A percentile compares a stretch with the other conserved stretches of the same genome.
phyloP scores from a whole-genome alignment of 2,797 vertebrate genomes.

The Thalassophryne amazonica region DNA sequence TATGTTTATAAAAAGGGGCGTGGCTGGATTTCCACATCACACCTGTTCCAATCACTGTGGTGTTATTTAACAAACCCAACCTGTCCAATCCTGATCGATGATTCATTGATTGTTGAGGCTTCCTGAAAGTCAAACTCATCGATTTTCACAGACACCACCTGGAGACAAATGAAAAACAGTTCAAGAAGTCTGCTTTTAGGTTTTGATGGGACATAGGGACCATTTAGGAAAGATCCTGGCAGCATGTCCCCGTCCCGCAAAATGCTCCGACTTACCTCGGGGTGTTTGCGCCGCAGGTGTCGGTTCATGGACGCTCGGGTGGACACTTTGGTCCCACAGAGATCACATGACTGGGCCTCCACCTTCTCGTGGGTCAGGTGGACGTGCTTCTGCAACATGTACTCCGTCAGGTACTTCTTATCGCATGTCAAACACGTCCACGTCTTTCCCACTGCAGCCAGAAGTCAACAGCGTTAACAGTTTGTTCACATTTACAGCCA shows the following conservation, averaged over 20 bases:
- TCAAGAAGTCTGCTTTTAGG: background rate
- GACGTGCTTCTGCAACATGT: slow-evolving; percentile 98
- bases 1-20: too few species aligned
- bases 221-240: fast-evolving
- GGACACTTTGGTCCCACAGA: slow-evolving; percentile 98
- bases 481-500: too few species aligned
- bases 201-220: fast-evolving
- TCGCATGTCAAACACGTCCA: slow-evolving; percentile 93
- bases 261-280: slow-evolving; percentile 80
- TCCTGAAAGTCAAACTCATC: slow-evolving; percentile 88
- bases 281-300: slow-evolving; percentile 94
- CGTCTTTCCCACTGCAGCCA: slow-evolving; percentile 90
- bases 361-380: slow-evolving; percentile 97
- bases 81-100: slow-evolving; percentile 90
- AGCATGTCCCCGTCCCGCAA: too few species aligned
- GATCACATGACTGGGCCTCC: slow-evolving; percentile 94
- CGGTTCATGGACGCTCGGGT: slow-evolving; percentile 97
- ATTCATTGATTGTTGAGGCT: slow-evolving; percentile 83
- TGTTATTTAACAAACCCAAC: slow-evolving; percentile 64
- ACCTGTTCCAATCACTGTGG: too few species aligned
- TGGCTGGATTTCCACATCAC: too few species aligned
- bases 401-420: slow-evolving; percentile 98
- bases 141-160: slow-evolving; percentile 88
- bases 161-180: background rate
- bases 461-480: background rate